Conservation (phyloP, 2,113 vertebrate species). For the Sapayoa aenigma region DNA sequence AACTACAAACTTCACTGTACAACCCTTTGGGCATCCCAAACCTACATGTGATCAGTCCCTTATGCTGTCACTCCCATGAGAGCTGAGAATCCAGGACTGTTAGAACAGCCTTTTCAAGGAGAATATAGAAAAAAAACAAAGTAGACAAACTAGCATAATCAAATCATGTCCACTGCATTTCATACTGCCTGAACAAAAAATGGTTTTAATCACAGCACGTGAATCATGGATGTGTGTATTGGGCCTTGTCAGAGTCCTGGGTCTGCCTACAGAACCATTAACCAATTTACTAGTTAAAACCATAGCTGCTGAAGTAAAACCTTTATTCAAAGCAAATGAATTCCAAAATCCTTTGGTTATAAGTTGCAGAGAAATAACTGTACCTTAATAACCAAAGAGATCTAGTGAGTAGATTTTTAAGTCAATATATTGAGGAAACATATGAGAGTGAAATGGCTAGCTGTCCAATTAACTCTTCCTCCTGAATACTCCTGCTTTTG, state of each 20-base stretch:
- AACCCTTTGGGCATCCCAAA: neutral
- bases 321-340: neutral
- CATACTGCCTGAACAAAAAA: neutral
- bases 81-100: neutral
- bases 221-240: neutral
- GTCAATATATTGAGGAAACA: neutral
- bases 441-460: neutral
- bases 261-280: conserved; percentile 1
- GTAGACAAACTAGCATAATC: neutral
- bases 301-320: neutral
- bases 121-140: conserved; percentile 12
- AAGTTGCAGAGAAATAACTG: neutral
- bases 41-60: neutral
- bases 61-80: neutral
- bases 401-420: neutral
- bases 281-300: neutral
- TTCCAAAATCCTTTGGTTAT: neutral
- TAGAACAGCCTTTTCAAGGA: neutral
- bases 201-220: neutral
- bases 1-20: neutral
- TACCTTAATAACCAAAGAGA: neutral
- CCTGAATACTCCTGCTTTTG: neutral
- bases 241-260: neutral
- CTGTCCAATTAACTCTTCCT: neutral
- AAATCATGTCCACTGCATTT: neutral